Percentiles rank a stretch among this genome's conserved stretches.
Evolutionary conservation across 2,888 invertebrate species (phyloP).

Genomic region (Gisinianus flammeolus): DNA sequence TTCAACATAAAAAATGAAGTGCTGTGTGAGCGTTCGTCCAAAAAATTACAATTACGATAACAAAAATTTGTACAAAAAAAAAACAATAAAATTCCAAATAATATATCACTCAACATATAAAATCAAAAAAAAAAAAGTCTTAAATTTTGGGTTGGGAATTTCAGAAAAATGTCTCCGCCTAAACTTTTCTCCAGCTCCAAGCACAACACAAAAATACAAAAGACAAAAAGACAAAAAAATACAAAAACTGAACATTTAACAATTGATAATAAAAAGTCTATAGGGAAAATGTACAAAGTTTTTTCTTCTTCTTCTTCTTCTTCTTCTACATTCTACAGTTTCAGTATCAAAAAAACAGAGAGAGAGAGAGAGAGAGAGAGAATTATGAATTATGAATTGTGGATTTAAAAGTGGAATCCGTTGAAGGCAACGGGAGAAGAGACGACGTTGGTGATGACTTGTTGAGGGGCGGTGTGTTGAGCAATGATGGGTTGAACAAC

Average conservation of each 20-base stretch:
- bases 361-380: background rate
- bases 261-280: background rate
- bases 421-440: background rate
- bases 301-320: background rate
- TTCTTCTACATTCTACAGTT: background rate
- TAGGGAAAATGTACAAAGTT: background rate
- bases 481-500: slow-evolving; percentile 53
- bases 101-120: no score
- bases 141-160: background rate
- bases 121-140: background rate
- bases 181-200: no score
- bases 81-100: no score
- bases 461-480: slow-evolving; percentile 30
- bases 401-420: background rate
- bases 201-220: no score
- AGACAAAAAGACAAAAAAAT: background rate
- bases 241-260: slow-evolving; percentile 1
- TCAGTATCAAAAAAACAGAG: background rate
- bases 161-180: no score
- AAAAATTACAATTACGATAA: no score
- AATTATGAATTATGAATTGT: background rate
- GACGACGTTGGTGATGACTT: background rate
- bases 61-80: no score
- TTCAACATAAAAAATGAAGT: no score
- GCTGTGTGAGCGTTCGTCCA: no score